These are phyloP conservation scores for Hyles lineata DNA, from an alignment of 2,888 invertebrate genomes.

Conservation along the genomic window DNA sequence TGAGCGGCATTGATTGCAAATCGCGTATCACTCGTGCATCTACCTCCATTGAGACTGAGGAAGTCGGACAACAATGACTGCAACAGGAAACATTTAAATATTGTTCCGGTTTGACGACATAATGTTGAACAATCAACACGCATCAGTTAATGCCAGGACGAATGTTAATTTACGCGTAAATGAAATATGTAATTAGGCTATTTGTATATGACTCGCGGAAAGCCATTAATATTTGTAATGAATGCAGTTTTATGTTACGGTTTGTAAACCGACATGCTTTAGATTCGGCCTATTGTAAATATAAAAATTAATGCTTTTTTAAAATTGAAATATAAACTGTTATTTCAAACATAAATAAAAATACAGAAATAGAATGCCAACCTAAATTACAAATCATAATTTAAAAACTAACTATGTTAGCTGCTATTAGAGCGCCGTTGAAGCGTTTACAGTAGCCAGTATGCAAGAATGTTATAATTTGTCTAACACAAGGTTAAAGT, in stretches of 20 bases:
- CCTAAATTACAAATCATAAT: too few species aligned
- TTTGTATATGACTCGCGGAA: neutral
- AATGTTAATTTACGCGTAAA: neutral
- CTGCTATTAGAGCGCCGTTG: too few species aligned
- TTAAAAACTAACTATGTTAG: too few species aligned
- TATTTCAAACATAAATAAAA: too few species aligned
- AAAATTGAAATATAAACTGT: too few species aligned
- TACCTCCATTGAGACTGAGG: neutral
- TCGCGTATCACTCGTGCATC: neutral
- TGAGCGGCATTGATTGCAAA: neutral
- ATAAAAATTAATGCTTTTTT: too few species aligned
- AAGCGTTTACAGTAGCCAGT: neutral
- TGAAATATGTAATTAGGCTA: neutral
- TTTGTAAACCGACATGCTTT: neutral
- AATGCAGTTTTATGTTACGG: neutral
- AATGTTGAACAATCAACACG: neutral
- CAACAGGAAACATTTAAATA: conserved; percentile 19
- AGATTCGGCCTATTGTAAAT: neutral
- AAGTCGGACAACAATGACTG: neutral
- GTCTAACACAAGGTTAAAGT: neutral
- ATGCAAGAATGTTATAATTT: conserved; percentile 3
- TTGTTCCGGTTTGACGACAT: conserved; percentile 4
- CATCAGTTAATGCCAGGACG: neutral
- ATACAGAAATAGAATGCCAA: too few species aligned
- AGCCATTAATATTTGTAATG: neutral